These are phyloP conservation scores for Zosterops borbonicus DNA, from an alignment of 2,113 vertebrate genomes.

Conservation along the genomic window DNA sequence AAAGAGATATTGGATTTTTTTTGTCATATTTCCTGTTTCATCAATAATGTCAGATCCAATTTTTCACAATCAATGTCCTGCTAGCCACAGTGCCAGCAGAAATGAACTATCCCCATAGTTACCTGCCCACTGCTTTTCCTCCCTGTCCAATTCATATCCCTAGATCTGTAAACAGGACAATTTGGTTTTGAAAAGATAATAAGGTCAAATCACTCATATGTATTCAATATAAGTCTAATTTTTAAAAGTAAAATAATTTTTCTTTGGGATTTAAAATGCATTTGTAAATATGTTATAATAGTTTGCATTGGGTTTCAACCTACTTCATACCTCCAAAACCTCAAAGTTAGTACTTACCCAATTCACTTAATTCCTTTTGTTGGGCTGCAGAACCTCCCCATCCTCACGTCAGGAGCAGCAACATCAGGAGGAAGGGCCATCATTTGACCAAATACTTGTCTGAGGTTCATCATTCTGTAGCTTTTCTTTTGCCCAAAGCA, in stretches of 20 bases:
- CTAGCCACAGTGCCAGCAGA: neutral
- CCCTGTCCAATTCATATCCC: neutral
- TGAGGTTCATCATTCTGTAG: neutral
- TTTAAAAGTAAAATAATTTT: neutral
- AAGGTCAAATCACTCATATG: neutral
- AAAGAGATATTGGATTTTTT: neutral
- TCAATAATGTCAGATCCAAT: neutral
- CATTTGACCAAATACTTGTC: neutral
- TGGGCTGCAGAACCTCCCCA: neutral
- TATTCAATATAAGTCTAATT: neutral
- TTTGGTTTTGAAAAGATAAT: neutral
- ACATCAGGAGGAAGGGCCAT: neutral
- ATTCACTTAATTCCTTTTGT: neutral
- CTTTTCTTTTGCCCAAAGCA: neutral
- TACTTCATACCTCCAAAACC: neutral
- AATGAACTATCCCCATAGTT: neutral
- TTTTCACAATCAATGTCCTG: neutral
- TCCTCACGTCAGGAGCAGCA: neutral
- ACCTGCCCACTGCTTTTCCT: neutral
- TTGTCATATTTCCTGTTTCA: neutral
- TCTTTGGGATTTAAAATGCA: neutral
- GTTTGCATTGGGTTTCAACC: neutral
- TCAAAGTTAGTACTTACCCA: neutral
- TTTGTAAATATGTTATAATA: neutral
- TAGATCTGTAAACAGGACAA: neutral